Evolutionary conservation across 2,888 invertebrate genomes (phyloP).

Genomic region (Odontocerum albicorne): DNA sequence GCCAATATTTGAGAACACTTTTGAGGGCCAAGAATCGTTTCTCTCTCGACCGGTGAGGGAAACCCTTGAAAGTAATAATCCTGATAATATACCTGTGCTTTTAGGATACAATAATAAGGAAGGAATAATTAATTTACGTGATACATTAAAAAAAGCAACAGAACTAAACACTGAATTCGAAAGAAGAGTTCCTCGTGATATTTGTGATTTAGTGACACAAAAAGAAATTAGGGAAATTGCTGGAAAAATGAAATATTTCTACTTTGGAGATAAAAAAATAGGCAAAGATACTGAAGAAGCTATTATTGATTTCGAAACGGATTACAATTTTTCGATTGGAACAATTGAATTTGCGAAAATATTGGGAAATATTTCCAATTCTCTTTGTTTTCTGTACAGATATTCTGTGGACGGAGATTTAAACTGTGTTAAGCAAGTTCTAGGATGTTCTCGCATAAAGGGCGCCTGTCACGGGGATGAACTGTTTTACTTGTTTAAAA

Average conservation of each 20-base stretch:
- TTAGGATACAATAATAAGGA: slow-evolving; percentile 28
- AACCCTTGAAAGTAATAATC: slow-evolving; percentile 14
- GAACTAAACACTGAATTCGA: slow-evolving; percentile 42
- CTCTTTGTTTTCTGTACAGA: slow-evolving; percentile 27
- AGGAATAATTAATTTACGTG: slow-evolving; percentile 16
- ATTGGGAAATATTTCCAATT: background rate
- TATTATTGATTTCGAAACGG: slow-evolving; percentile 27
- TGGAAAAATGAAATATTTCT: slow-evolving; percentile 45
- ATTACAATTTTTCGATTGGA: slow-evolving; percentile 21
- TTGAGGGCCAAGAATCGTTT: slow-evolving; percentile 24
- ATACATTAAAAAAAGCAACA: slow-evolving; percentile 32
- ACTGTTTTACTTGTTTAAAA: slow-evolving; percentile 33
- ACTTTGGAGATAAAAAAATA: slow-evolving; percentile 45
- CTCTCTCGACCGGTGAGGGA: slow-evolving; percentile 14
- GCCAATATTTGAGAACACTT: slow-evolving; percentile 29
- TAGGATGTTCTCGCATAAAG: background rate
- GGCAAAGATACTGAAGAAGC: slow-evolving; percentile 37
- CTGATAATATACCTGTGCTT: slow-evolving; percentile 22
- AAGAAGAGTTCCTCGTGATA: slow-evolving; percentile 50
- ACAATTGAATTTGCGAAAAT: slow-evolving; percentile 18
- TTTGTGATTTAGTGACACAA: slow-evolving; percentile 45
- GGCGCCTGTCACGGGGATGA: slow-evolving; percentile 33
- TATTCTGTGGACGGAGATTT: slow-evolving; percentile 27
- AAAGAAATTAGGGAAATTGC: slow-evolving; percentile 43
- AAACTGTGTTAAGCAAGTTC: slow-evolving; percentile 17